Evolutionary conservation across 2,888 invertebrate genomes (phyloP).

Genomic region (Poecilobothrus nobilitatus): DNA sequence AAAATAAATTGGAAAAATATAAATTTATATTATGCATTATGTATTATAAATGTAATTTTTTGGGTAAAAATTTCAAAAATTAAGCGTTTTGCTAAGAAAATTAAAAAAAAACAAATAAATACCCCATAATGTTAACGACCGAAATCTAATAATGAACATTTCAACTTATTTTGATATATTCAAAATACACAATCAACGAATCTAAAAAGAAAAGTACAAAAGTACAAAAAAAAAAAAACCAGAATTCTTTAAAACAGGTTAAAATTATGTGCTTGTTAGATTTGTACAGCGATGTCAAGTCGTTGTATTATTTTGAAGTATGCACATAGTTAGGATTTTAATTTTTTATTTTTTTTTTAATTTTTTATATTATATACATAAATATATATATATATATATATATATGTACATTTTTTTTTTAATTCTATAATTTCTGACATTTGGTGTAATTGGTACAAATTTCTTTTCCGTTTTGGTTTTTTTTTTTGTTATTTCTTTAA

Average conservation of each 20-base stretch:
- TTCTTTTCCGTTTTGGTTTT: neutral
- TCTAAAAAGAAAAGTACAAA: no score
- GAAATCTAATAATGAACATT: neutral
- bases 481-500: no score
- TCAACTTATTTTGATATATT: neutral
- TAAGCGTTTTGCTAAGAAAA: no score
- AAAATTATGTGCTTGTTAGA: slow-evolving; percentile 6
- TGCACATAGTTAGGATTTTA: neutral
- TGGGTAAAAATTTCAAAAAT: no score
- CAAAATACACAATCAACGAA: neutral
- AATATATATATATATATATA: no score
- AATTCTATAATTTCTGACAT: slow-evolving; percentile 4
- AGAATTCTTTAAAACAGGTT: neutral
- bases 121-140: neutral
- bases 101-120: neutral
- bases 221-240: no score
- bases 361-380: no score
- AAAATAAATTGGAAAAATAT: no score
- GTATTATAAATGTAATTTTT: no score
- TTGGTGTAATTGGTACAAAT: slow-evolving; percentile 6
- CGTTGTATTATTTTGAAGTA: neutral
- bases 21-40: no score
- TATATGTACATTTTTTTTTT: no score
- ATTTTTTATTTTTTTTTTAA: neutral
- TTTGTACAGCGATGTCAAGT: neutral